Evolutionary conservation across 2,888 invertebrate genomes (phyloP).

Genomic region (Nasonia oneida): DNA sequence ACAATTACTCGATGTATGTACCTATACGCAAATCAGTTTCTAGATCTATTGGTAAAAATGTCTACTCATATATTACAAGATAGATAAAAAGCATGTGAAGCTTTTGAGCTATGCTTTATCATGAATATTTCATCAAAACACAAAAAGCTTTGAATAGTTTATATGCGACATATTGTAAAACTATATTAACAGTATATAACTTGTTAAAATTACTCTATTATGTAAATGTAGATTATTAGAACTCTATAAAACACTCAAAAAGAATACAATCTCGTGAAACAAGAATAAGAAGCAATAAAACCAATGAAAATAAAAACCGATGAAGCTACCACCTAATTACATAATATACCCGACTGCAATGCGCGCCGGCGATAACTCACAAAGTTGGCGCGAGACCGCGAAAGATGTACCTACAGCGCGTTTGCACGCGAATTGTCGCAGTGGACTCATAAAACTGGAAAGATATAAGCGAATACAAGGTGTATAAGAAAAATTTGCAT

Average conservation of each 20-base stretch:
- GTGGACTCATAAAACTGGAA: slow-evolving; percentile 29
- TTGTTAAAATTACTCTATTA: neutral
- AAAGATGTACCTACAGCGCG: slow-evolving; percentile 4
- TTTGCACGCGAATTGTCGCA: slow-evolving; percentile 4
- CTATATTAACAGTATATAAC: neutral
- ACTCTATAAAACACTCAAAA: neutral
- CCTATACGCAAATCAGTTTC: neutral
- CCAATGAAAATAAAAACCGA: slow-evolving; percentile 6
- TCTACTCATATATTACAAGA: neutral
- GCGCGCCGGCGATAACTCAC: neutral
- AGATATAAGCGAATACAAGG: neutral
- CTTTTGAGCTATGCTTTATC: neutral
- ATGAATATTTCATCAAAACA: slow-evolving; percentile 1
- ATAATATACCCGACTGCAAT: neutral
- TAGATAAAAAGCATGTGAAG: neutral
- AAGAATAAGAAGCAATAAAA: neutral
- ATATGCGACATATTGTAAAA: neutral
- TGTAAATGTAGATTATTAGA: neutral
- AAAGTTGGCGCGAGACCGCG: neutral
- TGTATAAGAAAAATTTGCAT: slow-evolving; percentile 23
- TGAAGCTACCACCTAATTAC: neutral
- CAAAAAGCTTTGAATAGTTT: neutral
- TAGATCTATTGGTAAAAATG: neutral
- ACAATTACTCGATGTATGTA: neutral
- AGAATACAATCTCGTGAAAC: neutral